Conservation (phyloP, 2,113 vertebrate genomes). For the Pan troglodytes region NHGRI_mPanTro3-v2.1_pri NC_072402.2:145005001-145005500, state of each 20-base stretch:
- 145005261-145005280: neutral
- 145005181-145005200: neutral
- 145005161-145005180: neutral
- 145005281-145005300: neutral
- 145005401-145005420: neutral
- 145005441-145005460: neutral
- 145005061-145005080: slow-evolving; percentile 27
- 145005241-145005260: neutral
- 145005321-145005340: neutral
- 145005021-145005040: neutral
- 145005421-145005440: neutral
- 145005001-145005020: neutral
- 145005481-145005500: neutral
- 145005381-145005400: neutral
- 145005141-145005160: neutral
- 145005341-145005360: neutral
- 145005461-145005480: neutral
- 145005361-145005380: neutral
- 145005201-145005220: neutral
- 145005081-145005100: neutral
- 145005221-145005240: neutral
- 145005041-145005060: neutral
- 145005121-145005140: neutral
- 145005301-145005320: neutral
- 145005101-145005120: neutral